Percentiles rank a stretch among this genome's conserved stretches.
Conservation (phyloP, 1,140 invertebrate genomes). For the Leptestheria dahalacensis region DNA sequence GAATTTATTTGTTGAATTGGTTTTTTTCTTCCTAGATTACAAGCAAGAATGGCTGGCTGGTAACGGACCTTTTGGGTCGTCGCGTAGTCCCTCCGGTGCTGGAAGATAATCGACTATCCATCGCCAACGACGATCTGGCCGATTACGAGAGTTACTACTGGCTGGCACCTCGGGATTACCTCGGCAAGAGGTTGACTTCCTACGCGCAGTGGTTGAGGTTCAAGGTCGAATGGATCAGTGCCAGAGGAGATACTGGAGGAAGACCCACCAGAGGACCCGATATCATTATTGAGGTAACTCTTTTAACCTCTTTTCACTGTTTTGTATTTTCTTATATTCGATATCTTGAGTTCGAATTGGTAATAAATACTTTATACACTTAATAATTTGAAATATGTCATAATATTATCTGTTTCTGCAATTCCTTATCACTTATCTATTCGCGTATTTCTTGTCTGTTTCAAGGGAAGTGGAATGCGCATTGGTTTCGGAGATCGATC, state of each 20-base stretch:
- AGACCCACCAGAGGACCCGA: constrained; percentile 68
- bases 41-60: constrained; percentile 20
- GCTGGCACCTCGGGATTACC: constrained; percentile 58
- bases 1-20: too few relatives aligned
- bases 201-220: constrained; percentile 73
- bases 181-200: constrained; percentile 54
- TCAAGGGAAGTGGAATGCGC: constrained; percentile 33
- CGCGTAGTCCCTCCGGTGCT: constrained; percentile 21
- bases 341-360: too few relatives aligned
- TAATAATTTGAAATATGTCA: too few relatives aligned
- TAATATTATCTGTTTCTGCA: too few relatives aligned
- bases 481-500: constrained; percentile 52
- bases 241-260: constrained; percentile 74
- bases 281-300: constrained; percentile 69
- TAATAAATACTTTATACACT: too few relatives aligned
- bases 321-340: too few relatives aligned
- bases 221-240: constrained; percentile 63
- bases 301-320: too few relatives aligned
- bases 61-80: constrained; percentile 22
- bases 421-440: too few relatives aligned
- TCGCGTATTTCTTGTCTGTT: constrained; percentile 9
- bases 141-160: constrained; percentile 70
- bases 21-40: constrained; percentile 16
- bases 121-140: constrained; percentile 43
- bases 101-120: constrained; percentile 23